These are phyloP conservation scores for Drosophila repleta DNA, from an alignment of 1,140 invertebrate species.

Conservation along the genomic window DNA sequence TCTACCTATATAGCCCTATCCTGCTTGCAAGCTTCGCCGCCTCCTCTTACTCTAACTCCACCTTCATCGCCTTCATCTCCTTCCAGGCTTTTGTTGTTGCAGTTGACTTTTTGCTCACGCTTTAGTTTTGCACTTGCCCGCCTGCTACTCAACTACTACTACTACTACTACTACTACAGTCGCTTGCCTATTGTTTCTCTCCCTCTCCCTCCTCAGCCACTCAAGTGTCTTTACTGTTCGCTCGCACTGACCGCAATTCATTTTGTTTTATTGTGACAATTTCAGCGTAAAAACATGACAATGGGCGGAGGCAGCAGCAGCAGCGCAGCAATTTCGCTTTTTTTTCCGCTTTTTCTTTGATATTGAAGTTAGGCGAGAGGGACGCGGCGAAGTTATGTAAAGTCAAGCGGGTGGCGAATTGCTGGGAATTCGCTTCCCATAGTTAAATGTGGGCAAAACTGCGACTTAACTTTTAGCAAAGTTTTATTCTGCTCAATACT, in stretches of 20 bases:
- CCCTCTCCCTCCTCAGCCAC: neutral
- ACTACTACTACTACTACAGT: neutral
- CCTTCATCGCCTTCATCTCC: too few species aligned
- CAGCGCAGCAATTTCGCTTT: slow-evolving; percentile 8
- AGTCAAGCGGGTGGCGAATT: slow-evolving; percentile 20
- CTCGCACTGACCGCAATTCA: slow-evolving; percentile 65
- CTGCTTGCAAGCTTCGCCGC: neutral
- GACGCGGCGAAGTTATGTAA: slow-evolving; percentile 11
- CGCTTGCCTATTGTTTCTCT: slow-evolving; percentile 6
- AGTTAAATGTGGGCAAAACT: slow-evolving; percentile 5
- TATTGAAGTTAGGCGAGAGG: neutral
- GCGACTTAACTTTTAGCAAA: slow-evolving; percentile 7
- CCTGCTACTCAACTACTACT: slow-evolving; percentile 7
- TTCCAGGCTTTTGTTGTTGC: slow-evolving; percentile 13
- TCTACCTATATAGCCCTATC: slow-evolving; percentile 16
- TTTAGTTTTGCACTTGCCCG: slow-evolving; percentile 42
- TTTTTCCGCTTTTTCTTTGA: slow-evolving; percentile 7
- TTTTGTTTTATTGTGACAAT: slow-evolving; percentile 71
- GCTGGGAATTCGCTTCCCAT: slow-evolving; percentile 23
- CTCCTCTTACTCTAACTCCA: too few species aligned
- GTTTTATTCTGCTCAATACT: slow-evolving; percentile 7
- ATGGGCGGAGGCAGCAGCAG: slow-evolving; percentile 26
- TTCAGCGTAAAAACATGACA: slow-evolving; percentile 72
- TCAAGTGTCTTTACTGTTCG: slow-evolving; percentile 20
- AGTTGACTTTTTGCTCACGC: slow-evolving; percentile 34